Evolutionary conservation across 2,113 vertebrate species (phyloP).

Genomic region (Neotoma lepida): DNA sequence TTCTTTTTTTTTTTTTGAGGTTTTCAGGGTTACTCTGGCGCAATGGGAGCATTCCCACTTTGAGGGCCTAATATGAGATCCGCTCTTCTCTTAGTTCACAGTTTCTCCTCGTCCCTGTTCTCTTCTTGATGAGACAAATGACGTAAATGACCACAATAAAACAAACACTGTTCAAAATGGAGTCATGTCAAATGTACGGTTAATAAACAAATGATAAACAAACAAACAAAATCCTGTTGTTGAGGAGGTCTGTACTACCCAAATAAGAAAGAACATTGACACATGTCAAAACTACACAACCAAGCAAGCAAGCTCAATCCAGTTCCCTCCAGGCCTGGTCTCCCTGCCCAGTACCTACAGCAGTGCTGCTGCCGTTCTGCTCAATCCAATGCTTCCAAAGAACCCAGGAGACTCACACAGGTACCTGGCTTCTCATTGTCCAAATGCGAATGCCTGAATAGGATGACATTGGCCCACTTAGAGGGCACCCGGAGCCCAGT

Average conservation of each 20-base stretch:
- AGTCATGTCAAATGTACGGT: background rate
- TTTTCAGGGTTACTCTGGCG: background rate
- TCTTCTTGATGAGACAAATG: background rate
- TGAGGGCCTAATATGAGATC: background rate
- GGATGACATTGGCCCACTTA: background rate
- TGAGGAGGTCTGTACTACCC: background rate
- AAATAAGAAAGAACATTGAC: background rate
- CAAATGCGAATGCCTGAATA: no score
- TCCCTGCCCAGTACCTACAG: no score
- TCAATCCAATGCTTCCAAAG: background rate
- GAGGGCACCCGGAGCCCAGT: background rate
- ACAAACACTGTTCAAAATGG: background rate
- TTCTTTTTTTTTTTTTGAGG: background rate
- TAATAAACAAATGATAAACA: background rate
- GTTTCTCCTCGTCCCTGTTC: slow-evolving; percentile 8
- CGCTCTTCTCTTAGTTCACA: background rate
- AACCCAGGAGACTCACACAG: background rate
- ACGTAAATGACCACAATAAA: background rate
- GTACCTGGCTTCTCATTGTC: background rate
- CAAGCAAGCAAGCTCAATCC: background rate
- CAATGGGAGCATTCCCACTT: background rate
- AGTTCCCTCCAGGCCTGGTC: background rate
- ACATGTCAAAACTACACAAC: background rate
- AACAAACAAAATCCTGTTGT: background rate
- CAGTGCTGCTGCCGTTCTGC: background rate